Percentiles rank a stretch among this genome's conserved stretches.
Conservation (phyloP, 2,888 invertebrate species). For the Drosophila sordidula region DNA sequence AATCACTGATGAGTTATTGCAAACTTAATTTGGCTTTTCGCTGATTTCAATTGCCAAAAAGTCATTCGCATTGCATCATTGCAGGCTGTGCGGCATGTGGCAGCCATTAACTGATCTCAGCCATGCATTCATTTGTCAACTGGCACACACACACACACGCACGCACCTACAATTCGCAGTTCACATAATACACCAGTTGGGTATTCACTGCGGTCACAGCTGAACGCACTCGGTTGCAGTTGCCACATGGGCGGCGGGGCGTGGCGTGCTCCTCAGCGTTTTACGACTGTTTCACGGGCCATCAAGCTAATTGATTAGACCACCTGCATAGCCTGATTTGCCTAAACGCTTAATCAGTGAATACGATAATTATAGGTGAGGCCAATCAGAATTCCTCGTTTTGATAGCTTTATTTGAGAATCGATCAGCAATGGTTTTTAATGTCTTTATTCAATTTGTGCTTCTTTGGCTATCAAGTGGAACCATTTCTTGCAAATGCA, state of each 20-base stretch:
- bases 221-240: constrained; percentile 30
- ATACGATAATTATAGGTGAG: constrained; percentile 18
- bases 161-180: constrained; percentile 20
- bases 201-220: constrained; percentile 36
- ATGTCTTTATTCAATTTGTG: background rate
- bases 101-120: constrained; percentile 21
- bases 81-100: constrained; percentile 27
- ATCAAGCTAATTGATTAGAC: constrained; percentile 47
- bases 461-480: no score
- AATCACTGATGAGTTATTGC: constrained; percentile 10
- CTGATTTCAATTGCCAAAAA: constrained; percentile 57
- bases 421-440: background rate
- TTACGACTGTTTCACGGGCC: constrained; percentile 51
- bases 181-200: constrained; percentile 22
- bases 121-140: constrained; percentile 60
- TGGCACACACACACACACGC: constrained; percentile 23
- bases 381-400: background rate
- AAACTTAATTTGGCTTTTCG: constrained; percentile 15
- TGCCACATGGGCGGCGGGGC: constrained; percentile 20
- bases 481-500: background rate
- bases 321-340: constrained; percentile 20
- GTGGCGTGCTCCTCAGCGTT: constrained; percentile 27
- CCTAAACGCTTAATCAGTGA: constrained; percentile 2
- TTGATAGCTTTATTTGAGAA: constrained; percentile 15
- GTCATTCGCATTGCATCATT: constrained; percentile 51